Evolutionary conservation across 2,888 invertebrate species (phyloP), one percentile per base, ranked within the genome.

Genomic region (Dendrolimus pini): DNA sequence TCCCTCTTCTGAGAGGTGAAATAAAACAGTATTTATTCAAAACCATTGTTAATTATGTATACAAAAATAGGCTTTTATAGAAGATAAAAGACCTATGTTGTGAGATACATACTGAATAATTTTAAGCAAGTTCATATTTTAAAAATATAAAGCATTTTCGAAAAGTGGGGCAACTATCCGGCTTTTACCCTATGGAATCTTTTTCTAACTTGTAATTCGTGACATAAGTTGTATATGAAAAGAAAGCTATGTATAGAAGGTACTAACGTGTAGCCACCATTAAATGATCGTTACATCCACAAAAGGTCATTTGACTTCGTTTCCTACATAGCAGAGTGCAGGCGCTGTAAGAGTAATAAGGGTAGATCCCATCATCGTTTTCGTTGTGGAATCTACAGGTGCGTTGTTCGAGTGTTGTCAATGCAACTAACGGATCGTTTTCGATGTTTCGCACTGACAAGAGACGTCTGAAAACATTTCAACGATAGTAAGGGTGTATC

Each of bases 271-370:
- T 90, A 61, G 92, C 93, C 0, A 94, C 93, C 83, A 94, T 94
- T 55, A 94, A 88, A 72, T 95, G 95, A 67, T 94, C 94, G 53
- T 93, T 93, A 77, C 95, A 95, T 56, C 92, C 91, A 72, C 95
- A 95, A 6, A 87, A 69, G 14, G 87, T 77, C 30, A 93, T 66
- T 70, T 95, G 94, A 0, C 92, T 93, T 61, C 88, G 83, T 75
- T 94, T 94, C 55, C 95, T 91, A 66, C 95, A 95, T 59, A 94
- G 93, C 0, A 95, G 93, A 0, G 93, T 92, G 70, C 96, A 96
- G 0, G 94, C 93, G 69, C 94, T 94, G 74, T 94, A 95, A 54
- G 95, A 95, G 73, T 96, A 96, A 60, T 91, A 85, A 0, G 91
- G 89, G 75, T 94, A 94, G 0, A 94, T 87, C 41, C 92, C 89